phyloP scores from a whole-genome alignment of 23 tunicate genomes.

The Styela plicata region DNA sequence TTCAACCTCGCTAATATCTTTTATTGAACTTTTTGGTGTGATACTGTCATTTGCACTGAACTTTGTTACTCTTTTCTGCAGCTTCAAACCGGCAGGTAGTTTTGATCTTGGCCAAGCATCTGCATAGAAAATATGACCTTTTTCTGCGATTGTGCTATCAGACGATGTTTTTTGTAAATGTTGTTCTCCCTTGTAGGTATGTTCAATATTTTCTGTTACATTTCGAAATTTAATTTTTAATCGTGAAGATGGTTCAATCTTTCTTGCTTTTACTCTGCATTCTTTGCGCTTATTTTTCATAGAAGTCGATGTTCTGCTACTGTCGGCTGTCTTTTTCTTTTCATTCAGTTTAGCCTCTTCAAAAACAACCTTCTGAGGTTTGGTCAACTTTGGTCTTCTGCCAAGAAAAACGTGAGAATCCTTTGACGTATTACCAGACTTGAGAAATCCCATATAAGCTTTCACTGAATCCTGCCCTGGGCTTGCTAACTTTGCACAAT shows the following conservation, averaged over 20 bases:
- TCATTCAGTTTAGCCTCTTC: neutral
- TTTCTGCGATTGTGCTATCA: neutral
- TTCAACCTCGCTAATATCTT: neutral
- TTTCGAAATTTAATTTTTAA: neutral
- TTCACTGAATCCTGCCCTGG: neutral
- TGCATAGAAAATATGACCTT: constrained; percentile 13
- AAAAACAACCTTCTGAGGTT: neutral
- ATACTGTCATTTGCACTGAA: neutral
- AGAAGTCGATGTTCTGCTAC: constrained; percentile 1
- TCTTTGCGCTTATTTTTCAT: neutral
- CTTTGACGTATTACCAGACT: neutral
- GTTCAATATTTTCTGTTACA: neutral
- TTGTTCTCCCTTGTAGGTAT: neutral
- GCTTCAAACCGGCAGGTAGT: constrained; percentile 7
- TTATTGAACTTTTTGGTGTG: neutral
- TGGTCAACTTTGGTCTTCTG: neutral
- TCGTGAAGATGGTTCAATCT: constrained; percentile 14
- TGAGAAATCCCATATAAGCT: constrained; percentile 6
- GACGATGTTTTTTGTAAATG: neutral
- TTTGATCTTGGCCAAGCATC: constrained; percentile 29
- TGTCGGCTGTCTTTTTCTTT: neutral
- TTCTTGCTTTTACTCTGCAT: constrained; percentile 15
- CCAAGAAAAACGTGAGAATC: neutral
- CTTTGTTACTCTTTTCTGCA: constrained; percentile 1
- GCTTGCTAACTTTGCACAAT: neutral